Evolutionary conservation across 2,797 vertebrate genomes (phyloP).

Genomic region (Lindbergichthys nudifrons): DNA sequence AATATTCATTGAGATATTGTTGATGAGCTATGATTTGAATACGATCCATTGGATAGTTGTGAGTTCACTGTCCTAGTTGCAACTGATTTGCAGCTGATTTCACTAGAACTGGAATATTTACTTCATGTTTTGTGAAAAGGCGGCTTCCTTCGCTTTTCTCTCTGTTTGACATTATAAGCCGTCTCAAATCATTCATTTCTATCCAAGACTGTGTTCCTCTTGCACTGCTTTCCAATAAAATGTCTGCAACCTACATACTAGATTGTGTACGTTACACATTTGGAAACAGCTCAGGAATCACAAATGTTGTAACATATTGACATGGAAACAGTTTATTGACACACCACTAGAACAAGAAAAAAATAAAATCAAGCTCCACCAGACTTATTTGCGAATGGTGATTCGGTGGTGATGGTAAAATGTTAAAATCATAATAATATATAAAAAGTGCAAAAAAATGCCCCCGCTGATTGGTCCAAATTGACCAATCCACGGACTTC

Average conservation of each 20-base stretch:
- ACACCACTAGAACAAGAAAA: too few relatives aligned
- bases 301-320: too few relatives aligned
- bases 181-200: neutral
- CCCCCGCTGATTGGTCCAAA: too few relatives aligned
- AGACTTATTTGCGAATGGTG: neutral
- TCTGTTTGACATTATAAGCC: neutral
- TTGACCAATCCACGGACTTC: too few relatives aligned
- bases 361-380: neutral
- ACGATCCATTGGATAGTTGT: slow-evolving; percentile 27
- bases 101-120: neutral
- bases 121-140: neutral
- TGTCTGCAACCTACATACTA: too few relatives aligned
- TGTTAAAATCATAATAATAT: neutral
- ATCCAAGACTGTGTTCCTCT: neutral
- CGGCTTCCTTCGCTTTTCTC: neutral
- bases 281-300: too few relatives aligned
- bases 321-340: too few relatives aligned
- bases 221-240: too few relatives aligned
- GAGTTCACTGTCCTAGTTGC: slow-evolving; percentile 47
- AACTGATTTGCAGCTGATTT: slow-evolving; percentile 61
- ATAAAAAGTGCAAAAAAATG: too few relatives aligned
- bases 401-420: neutral
- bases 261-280: too few relatives aligned
- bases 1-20: slow-evolving; percentile 34
- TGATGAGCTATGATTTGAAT: slow-evolving; percentile 50